phyloP scores from a whole-genome alignment of 2,888 invertebrate species.

The Trichopria drosophilae region DNA sequence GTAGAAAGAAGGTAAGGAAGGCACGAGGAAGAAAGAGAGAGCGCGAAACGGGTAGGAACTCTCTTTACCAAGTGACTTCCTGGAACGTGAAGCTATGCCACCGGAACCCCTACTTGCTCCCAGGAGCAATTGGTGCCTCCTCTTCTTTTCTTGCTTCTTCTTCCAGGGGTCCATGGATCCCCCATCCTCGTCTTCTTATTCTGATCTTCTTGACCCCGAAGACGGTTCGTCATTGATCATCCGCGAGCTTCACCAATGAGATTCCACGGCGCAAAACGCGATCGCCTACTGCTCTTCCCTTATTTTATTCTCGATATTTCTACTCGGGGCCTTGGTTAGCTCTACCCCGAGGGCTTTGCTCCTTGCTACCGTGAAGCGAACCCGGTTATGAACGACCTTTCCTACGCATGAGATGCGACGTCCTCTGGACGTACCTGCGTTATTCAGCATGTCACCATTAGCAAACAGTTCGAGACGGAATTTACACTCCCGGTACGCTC shows the following conservation, averaged over 20 bases:
- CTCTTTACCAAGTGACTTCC: constrained; percentile 42
- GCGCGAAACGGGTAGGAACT: constrained; percentile 28
- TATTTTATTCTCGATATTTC: too few relatives aligned
- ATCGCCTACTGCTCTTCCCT: not conserved
- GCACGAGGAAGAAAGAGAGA: constrained; percentile 22
- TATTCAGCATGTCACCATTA: not conserved
- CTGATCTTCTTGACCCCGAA: too few relatives aligned
- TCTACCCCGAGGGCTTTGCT: constrained; percentile 7
- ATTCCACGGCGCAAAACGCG: constrained; percentile 9
- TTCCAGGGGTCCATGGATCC: constrained; percentile 19
- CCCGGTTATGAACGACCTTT: too few relatives aligned
- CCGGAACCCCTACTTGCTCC: constrained; percentile 35
- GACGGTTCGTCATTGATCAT: too few relatives aligned
- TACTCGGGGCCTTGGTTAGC: too few relatives aligned
- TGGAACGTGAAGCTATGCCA: constrained; percentile 48
- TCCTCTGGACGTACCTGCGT: not conserved
- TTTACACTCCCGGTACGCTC: too few relatives aligned
- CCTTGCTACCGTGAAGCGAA: constrained; percentile 6
- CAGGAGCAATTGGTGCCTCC: constrained; percentile 21
- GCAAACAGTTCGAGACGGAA: too few relatives aligned
- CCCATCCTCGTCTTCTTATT: too few relatives aligned
- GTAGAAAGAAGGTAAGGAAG: not conserved
- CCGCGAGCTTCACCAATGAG: too few relatives aligned
- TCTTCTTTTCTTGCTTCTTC: constrained; percentile 26
- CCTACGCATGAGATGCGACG: not conserved